These are phyloP conservation scores for Agriopis leucophaearia DNA, from an alignment of 2,888 invertebrate genomes.

Conservation along the genomic window DNA sequence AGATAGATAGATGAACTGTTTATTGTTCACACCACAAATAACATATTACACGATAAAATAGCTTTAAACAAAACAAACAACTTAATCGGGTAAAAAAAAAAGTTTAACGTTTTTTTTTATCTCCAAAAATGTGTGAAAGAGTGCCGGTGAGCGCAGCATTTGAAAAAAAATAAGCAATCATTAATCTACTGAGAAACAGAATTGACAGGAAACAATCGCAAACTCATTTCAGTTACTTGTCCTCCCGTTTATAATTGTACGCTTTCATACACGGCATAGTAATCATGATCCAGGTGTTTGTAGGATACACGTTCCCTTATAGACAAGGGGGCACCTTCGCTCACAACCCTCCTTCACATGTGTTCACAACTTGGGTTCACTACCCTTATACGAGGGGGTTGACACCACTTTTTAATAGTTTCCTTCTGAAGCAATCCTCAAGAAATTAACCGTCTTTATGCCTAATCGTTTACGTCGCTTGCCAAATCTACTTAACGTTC, in stretches of 20 bases:
- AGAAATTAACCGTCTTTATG: slow-evolving; percentile 6
- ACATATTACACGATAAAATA: too few species aligned
- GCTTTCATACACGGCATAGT: slow-evolving; percentile 26
- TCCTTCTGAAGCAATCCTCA: slow-evolving; percentile 18
- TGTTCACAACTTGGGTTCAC: slow-evolving; percentile 39
- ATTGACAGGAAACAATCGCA: neutral
- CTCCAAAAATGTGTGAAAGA: too few species aligned
- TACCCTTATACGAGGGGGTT: slow-evolving; percentile 35
- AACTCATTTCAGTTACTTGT: slow-evolving; percentile 35
- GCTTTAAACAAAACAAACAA: too few species aligned
- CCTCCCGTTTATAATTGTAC: slow-evolving; percentile 29
- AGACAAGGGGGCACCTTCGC: slow-evolving; percentile 38
- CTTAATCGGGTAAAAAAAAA: too few species aligned
- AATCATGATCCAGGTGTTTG: slow-evolving; percentile 50
- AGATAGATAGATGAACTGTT: too few species aligned
- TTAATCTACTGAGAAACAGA: neutral
- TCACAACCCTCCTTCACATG: slow-evolving; percentile 38
- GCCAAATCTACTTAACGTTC: neutral
- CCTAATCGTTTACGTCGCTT: neutral
- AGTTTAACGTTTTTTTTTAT: too few species aligned
- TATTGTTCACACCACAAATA: too few species aligned
- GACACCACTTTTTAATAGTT: slow-evolving; percentile 30
- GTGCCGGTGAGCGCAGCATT: too few species aligned
- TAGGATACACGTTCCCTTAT: slow-evolving; percentile 37
- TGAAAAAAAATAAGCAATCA: too few species aligned